Conservation (phyloP, 1,140 invertebrate species). For the Drosophila lini region DNA sequence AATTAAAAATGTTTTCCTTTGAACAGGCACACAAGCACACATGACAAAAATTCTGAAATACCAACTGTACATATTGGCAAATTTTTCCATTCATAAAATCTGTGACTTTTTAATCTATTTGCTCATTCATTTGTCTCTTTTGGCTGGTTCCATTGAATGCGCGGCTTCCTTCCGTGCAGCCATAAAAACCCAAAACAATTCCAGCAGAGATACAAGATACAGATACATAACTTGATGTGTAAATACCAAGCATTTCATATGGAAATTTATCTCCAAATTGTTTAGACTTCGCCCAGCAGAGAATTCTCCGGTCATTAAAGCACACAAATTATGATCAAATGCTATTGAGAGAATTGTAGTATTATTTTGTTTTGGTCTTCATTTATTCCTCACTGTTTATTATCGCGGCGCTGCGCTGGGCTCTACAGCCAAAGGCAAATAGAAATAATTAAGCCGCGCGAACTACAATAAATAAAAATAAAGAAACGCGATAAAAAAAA, state of each 20-base stretch:
- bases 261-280: slow-evolving; percentile 59
- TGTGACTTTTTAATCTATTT: slow-evolving; percentile 30
- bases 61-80: slow-evolving; percentile 21
- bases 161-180: slow-evolving; percentile 61
- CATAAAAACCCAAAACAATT: slow-evolving; percentile 56
- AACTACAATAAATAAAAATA: slow-evolving; percentile 50
- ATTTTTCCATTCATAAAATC: slow-evolving; percentile 24
- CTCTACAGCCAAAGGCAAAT: slow-evolving; percentile 63
- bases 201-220: slow-evolving; percentile 12
- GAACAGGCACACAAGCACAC: slow-evolving; percentile 10
- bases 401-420: slow-evolving; percentile 22
- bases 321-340: slow-evolving; percentile 66
- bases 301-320: slow-evolving; percentile 56
- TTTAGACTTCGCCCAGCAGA: slow-evolving; percentile 45
- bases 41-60: slow-evolving; percentile 23
- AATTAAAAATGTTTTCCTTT: slow-evolving; percentile 33
- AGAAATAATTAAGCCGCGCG: slow-evolving; percentile 71
- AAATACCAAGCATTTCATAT: slow-evolving; percentile 30
- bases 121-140: slow-evolving; percentile 22
- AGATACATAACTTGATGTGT: slow-evolving; percentile 26
- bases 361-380: slow-evolving; percentile 29
- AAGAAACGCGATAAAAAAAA: slow-evolving; percentile 29
- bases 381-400: slow-evolving; percentile 45
- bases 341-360: slow-evolving; percentile 38
- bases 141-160: slow-evolving; percentile 67